Evolutionary conservation across 2,888 invertebrate genomes (phyloP).

Genomic region (Teleogryllus oceanicus): DNA sequence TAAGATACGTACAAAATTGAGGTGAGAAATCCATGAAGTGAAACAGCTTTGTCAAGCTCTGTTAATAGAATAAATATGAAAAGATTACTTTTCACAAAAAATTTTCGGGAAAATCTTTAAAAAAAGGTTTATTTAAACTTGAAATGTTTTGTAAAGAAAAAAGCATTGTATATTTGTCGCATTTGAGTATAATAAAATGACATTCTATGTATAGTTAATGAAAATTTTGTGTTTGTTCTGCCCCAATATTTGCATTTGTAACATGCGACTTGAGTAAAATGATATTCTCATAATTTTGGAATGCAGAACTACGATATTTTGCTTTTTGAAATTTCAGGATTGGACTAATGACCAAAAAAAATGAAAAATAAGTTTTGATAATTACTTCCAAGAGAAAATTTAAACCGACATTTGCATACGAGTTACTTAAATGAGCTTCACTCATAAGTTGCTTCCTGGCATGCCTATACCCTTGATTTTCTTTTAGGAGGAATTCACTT

Average conservation of each 20-base stretch:
- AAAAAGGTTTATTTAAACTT: background rate
- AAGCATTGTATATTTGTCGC: conserved; percentile 30
- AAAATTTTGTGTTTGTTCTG: conserved; percentile 19
- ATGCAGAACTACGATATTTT: too few relatives aligned
- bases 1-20: background rate
- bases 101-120: background rate
- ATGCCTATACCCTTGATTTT: too few relatives aligned
- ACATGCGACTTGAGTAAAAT: too few relatives aligned
- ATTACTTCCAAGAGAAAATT: too few relatives aligned
- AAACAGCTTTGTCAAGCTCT: background rate
- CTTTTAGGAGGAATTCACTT: too few relatives aligned
- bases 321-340: too few relatives aligned
- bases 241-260: background rate
- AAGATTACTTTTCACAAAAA: background rate
- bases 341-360: too few relatives aligned
- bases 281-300: too few relatives aligned
- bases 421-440: too few relatives aligned
- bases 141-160: conserved; percentile 29
- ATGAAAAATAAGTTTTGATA: too few relatives aligned
- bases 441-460: too few relatives aligned
- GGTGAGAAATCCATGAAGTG: background rate
- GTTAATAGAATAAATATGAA: background rate
- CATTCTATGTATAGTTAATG: conserved; percentile 30
- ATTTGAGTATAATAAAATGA: conserved; percentile 30
- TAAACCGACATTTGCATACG: too few relatives aligned